phyloP scores from a whole-genome alignment of 2,113 vertebrate species.

The Pseudopipra pipra region DNA sequence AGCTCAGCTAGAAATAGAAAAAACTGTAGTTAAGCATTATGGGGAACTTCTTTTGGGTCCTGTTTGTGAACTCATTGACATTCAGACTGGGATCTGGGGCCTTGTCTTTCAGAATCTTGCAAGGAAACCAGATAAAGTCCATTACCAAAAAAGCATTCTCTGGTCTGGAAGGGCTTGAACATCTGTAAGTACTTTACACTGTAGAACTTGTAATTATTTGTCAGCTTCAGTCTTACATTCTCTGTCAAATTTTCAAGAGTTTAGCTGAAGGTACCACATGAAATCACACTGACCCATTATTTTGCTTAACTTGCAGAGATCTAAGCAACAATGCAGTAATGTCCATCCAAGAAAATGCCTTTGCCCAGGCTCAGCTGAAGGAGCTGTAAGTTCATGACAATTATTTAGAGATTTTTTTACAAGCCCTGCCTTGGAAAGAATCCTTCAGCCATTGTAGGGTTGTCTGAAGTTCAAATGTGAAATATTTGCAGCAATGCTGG shows the following conservation, averaged over 20 bases:
- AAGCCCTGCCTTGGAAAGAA: background rate
- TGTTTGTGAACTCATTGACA: background rate
- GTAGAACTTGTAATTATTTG: background rate
- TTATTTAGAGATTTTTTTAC: background rate
- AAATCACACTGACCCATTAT: background rate
- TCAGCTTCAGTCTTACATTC: background rate
- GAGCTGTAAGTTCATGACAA: conserved; percentile 77
- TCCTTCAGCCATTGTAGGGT: background rate
- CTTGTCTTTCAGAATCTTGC: conserved; percentile 78
- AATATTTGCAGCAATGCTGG: background rate
- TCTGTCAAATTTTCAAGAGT: background rate
- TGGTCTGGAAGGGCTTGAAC: conserved; percentile 78
- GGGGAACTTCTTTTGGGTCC: background rate
- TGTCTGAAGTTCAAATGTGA: background rate
- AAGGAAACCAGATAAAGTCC: conserved; percentile 85
- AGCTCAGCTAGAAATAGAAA: background rate
- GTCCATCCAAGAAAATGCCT: conserved; percentile 83
- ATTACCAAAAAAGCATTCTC: conserved; percentile 80
- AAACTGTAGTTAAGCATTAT: background rate
- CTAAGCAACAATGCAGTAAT: conserved; percentile 82
- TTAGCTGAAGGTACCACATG: background rate
- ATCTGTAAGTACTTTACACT: conserved; percentile 77
- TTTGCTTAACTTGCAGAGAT: conserved; percentile 74
- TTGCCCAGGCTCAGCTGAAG: conserved; percentile 77
- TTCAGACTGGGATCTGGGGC: background rate